A percentile compares a stretch with the other conserved stretches of the same genome.
Evolutionary conservation across 2,888 invertebrate species (phyloP).

Genomic region (Cosmia trapezina): DNA sequence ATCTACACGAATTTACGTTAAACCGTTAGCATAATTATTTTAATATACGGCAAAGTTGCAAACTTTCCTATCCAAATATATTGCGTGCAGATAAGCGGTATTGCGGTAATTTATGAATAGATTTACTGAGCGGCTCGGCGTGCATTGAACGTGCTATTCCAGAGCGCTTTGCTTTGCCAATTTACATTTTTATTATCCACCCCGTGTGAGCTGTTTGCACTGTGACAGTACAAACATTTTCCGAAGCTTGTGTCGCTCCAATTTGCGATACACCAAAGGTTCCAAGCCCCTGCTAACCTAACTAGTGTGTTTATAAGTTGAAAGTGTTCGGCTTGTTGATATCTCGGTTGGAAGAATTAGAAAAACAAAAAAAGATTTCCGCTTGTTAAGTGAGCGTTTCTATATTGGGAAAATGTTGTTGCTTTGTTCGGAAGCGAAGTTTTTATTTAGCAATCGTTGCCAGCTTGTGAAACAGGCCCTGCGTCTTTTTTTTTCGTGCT

Average conservation of each 20-base stretch:
- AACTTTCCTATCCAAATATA: conserved; percentile 67
- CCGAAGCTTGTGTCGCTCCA: conserved; percentile 55
- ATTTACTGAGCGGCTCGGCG: conserved; percentile 69
- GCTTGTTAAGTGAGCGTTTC: conserved; percentile 40
- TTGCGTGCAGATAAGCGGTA: conserved; percentile 73
- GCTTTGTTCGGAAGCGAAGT: conserved; percentile 1
- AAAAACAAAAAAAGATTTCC: conserved; percentile 47
- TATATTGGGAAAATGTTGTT: conserved; percentile 33
- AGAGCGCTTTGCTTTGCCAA: conserved; percentile 72
- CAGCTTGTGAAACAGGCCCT: conserved; percentile 6
- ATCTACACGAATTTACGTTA: conserved; percentile 41
- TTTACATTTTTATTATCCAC: conserved; percentile 79
- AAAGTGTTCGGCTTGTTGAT: conserved; percentile 37
- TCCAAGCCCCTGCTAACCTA: conserved; percentile 37
- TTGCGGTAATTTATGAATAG: conserved; percentile 76
- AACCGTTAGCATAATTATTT: conserved; percentile 58
- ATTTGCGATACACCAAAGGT: conserved; percentile 55
- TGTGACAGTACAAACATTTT: conserved; percentile 66
- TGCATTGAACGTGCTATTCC: conserved; percentile 67
- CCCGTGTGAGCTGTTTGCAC: conserved; percentile 63
- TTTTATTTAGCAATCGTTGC: conserved; percentile 20
- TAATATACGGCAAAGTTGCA: conserved; percentile 54
- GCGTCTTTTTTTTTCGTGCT: not conserved
- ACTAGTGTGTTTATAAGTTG: conserved; percentile 55
- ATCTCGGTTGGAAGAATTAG: conserved; percentile 34